Evolutionary conservation across 2,888 invertebrate genomes (phyloP).

Genomic region (Temnothorax ravouxi): DNA sequence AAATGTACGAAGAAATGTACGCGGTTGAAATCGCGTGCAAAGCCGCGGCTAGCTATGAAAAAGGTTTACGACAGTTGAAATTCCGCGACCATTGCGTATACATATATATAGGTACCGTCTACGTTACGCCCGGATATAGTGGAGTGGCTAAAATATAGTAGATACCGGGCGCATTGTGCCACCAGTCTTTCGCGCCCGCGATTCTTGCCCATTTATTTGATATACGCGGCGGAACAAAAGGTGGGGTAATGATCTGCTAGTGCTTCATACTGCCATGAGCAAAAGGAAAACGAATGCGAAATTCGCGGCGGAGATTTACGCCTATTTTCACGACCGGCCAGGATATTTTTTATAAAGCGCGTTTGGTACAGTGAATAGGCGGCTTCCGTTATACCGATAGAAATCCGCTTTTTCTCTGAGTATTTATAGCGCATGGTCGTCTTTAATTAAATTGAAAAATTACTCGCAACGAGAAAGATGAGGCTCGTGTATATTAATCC

Average conservation of each 20-base stretch:
- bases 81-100: constrained; percentile 61
- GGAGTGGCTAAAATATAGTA: constrained; percentile 66
- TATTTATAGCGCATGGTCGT: constrained; percentile 8
- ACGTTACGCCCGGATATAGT: constrained; percentile 44
- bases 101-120: constrained; percentile 24
- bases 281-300: constrained; percentile 36
- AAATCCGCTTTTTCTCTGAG: constrained; percentile 29
- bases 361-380: constrained; percentile 14
- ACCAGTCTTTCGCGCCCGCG: constrained; percentile 44
- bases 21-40: constrained; percentile 43
- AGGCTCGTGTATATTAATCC: neutral
- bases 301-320: constrained; percentile 34
- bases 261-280: constrained; percentile 48
- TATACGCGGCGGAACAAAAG: constrained; percentile 57
- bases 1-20: constrained; percentile 27
- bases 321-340: constrained; percentile 34
- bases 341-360: constrained; percentile 34
- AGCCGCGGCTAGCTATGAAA: constrained; percentile 69
- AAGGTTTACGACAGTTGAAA: constrained; percentile 79
- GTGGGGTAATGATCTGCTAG: constrained; percentile 60
- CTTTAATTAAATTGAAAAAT: constrained; percentile 64
- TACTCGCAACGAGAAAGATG: constrained; percentile 1
- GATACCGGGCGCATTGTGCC: constrained; percentile 57
- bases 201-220: constrained; percentile 53
- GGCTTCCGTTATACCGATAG: constrained; percentile 9